Percentiles rank a stretch among this genome's conserved stretches.
These are phyloP conservation scores for Australoheros facetus DNA, from an alignment of 2,797 vertebrate genomes.

Conservation along the genomic window DNA sequence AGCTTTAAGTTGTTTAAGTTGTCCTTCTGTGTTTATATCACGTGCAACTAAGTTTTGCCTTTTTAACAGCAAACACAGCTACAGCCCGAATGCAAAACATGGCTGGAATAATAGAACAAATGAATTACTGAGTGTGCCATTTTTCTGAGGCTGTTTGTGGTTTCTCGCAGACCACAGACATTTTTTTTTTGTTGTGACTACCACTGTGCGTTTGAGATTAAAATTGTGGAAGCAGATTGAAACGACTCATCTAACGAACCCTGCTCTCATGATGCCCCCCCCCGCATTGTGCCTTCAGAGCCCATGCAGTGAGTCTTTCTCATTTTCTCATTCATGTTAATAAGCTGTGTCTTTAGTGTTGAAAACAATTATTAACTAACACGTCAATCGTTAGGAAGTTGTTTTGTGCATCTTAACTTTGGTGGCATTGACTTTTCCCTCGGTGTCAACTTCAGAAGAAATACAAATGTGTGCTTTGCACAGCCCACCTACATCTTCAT, in stretches of 20 bases:
- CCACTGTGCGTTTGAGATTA: slow-evolving; percentile 45
- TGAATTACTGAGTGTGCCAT: slow-evolving; percentile 58
- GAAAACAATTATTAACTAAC: slow-evolving; percentile 45
- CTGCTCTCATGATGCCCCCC: slow-evolving; percentile 14
- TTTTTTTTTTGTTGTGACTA: slow-evolving; percentile 25
- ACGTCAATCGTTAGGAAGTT: slow-evolving; percentile 31
- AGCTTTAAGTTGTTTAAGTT: background rate
- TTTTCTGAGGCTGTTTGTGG: slow-evolving; percentile 27
- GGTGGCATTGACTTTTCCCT: slow-evolving; percentile 54
- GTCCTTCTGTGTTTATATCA: background rate
- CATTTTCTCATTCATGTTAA: slow-evolving; percentile 33
- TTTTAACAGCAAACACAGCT: slow-evolving; percentile 14
- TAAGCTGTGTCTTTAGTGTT: slow-evolving; percentile 25
- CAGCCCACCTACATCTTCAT: slow-evolving; percentile 67
- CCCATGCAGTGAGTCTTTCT: slow-evolving; percentile 20
- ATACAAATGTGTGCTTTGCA: slow-evolving; percentile 52
- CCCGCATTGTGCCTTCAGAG: slow-evolving; percentile 7
- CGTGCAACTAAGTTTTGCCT: background rate
- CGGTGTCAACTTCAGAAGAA: slow-evolving; percentile 55
- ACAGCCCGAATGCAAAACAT: slow-evolving; percentile 13
- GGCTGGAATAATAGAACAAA: slow-evolving; percentile 40
- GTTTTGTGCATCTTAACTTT: slow-evolving; percentile 40
- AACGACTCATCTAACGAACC: slow-evolving; percentile 44
- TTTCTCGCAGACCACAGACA: slow-evolving; percentile 27
- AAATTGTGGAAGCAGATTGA: slow-evolving; percentile 38